phyloP scores from a whole-genome alignment of 2,113 vertebrate genomes.

The Phrynosoma blainvillii region DNA sequence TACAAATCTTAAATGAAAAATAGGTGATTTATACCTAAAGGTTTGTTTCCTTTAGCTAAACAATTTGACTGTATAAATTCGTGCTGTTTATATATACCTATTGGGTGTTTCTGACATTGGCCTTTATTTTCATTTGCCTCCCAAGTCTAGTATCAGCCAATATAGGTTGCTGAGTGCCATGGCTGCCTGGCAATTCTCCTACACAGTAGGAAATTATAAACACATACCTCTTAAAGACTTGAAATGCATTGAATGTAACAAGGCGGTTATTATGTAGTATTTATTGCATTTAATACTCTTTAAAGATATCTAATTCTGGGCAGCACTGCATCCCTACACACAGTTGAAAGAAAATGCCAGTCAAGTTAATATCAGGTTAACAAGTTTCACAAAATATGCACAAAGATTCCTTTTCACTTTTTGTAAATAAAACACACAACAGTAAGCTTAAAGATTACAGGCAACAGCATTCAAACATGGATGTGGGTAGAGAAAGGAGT shows the following conservation, averaged over 20 bases:
- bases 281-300: constrained; percentile 85
- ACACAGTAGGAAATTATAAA: constrained; percentile 86
- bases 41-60: constrained; percentile 54
- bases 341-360: constrained; percentile 85
- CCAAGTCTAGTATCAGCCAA: constrained; percentile 72
- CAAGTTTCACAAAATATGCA: constrained; percentile 80
- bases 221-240: constrained; percentile 88
- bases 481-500: constrained; percentile 99
- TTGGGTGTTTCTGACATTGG: constrained; percentile 58
- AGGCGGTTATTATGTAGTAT: constrained; percentile 82
- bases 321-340: constrained; percentile 88
- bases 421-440: constrained; percentile 86
- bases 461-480: constrained; percentile 99
- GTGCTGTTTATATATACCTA: constrained; percentile 57
- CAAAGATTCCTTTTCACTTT: constrained; percentile 79
- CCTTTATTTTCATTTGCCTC: constrained; percentile 64
- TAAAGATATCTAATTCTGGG: constrained; percentile 88
- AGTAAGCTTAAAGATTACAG: constrained; percentile 94
- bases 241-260: constrained; percentile 87
- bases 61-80: constrained; percentile 65
- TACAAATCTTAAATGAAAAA: constrained; percentile 64
- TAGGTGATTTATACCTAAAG: constrained; percentile 50
- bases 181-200: constrained; percentile 80
- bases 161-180: constrained; percentile 68
- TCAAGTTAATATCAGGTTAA: constrained; percentile 81